Base-by-base conservation (phyloP, 2,888 invertebrate species). In the Psylliodes chrysocephalus region DNA sequence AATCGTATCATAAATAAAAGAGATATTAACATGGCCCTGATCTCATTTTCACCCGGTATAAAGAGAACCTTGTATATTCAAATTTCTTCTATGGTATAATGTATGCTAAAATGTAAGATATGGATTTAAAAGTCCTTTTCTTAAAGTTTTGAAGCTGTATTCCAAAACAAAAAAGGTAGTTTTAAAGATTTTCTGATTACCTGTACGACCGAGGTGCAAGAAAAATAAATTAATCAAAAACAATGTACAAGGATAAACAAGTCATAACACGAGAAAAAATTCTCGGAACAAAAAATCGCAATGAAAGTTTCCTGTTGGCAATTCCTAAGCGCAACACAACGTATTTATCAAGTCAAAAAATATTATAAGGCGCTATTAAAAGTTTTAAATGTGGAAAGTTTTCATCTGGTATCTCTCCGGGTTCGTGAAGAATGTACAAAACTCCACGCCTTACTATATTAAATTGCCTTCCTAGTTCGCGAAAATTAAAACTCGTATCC, bases 401-500 rank as follows among this genome's bases (percentile, higher is more conserved):
- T 66, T 57, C 66, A 63, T 66, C 63, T 66, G 63, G 56, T 55
- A 60, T 66, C 66, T 46, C 46, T 44, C 63, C 12, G 35, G 60
- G 19, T 22, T 35, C 60, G 17, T 44, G 46, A 60, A 60, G 66
- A 63, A 66, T 66, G 63, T 60, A 63, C 59, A 63, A 61, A 66
- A 63, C 63, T 66, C 63, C 30, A 40, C 60, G 59, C 63, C 60
- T 67, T 65, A 65, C 67, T 64, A 63, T 65, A 67, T 67, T 68
- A 67, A 67, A 69, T 67, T 64, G 61, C 67, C 66, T 52, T 68
- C 67, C 66, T 52, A 67, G 68, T 66, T 68, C 55, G 52, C 63
- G 56, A 66, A 66, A 70, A 71, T 71, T 71, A 71, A 64, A 71
- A 56, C 66, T 67, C 64, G 67, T 66, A 70, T 69, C 68, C 55